Conservation (phyloP, 2,113 vertebrate genomes). For the Mobula hypostoma region DNA sequence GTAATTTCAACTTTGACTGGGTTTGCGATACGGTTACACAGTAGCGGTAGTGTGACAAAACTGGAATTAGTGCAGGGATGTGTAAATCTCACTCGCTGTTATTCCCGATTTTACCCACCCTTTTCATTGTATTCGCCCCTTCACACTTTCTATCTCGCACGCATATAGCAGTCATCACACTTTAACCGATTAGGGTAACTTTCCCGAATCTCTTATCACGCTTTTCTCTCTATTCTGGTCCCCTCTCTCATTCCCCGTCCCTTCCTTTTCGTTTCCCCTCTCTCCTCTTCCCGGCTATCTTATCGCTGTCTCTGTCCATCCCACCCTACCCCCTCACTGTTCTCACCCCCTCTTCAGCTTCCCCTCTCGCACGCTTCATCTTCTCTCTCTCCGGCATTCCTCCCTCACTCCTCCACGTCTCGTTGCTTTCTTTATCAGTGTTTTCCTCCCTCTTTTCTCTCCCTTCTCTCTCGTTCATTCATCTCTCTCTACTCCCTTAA, state of each 20-base stretch:
- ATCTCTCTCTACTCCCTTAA: no score
- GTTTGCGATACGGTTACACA: background rate
- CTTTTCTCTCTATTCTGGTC: background rate
- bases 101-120: background rate
- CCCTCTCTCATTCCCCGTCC: no score
- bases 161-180: background rate
- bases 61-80: background rate
- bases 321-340: no score
- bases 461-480: background rate
- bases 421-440: background rate
- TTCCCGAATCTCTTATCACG: background rate
- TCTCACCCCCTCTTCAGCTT: no score
- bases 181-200: background rate
- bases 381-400: background rate
- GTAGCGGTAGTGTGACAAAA: background rate
- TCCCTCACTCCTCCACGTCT: no score
- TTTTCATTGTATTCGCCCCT: background rate
- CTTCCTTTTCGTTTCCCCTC: no score
- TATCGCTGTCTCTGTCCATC: no score
- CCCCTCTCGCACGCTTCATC: no score
- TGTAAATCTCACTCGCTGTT: background rate
- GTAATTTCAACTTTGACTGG: background rate
- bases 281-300: no score
- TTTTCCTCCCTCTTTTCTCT: no score
- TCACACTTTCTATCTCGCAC: no score